Base-by-base conservation (phyloP, 2,888 invertebrate species). In the Drosophila nigricruria region DNA sequence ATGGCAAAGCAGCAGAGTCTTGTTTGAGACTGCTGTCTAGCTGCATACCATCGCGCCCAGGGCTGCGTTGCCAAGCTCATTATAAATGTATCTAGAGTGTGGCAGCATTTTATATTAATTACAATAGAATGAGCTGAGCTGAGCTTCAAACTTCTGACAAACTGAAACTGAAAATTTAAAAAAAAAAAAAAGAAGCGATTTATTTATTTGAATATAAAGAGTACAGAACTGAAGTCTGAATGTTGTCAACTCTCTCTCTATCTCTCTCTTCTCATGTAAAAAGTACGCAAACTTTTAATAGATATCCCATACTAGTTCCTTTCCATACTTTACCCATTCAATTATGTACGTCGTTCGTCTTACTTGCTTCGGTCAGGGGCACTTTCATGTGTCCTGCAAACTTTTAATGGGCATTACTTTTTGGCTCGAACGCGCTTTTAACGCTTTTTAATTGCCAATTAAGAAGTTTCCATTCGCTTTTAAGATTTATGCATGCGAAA, bases 361-460 rank as follows among this genome's bases (percentile, higher is more conserved):
- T 25, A 12, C n/a, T 54, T 49, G 30, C 8, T 42, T n/a, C 25
- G 36, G 25, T 45, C 47, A 56, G n/a, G 14, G 40, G 16, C 65
- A 67, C 65, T 58, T 63, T 23, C 36, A 42, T 50, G 59, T 69
- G 59, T 34, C 59, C 52, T 69, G 43, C 30, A 69, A 65, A 73
- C 23, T 74, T 76, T 72, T 67, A 77, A 77, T 72, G 77, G 54
- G 12, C 36, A 59, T 64, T 23, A 59, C 43, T 70, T 70, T 66
- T 60, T 73, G 61, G 27, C 49, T 65, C 40, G 25, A 36, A 20
- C 59, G 38, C 54, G 59, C 49, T 73, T 69, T 63, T 70, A 77
- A 83, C 65, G 79, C 65, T 70, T 75, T 85, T 81, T 81, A 84
- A 88, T 84, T 88, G 86, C 68, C 84, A 85, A 82, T 85, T 86